These are phyloP conservation scores for Drosophila algonquin DNA, from an alignment of 2,888 invertebrate genomes.

Conservation along the genomic window DNA sequence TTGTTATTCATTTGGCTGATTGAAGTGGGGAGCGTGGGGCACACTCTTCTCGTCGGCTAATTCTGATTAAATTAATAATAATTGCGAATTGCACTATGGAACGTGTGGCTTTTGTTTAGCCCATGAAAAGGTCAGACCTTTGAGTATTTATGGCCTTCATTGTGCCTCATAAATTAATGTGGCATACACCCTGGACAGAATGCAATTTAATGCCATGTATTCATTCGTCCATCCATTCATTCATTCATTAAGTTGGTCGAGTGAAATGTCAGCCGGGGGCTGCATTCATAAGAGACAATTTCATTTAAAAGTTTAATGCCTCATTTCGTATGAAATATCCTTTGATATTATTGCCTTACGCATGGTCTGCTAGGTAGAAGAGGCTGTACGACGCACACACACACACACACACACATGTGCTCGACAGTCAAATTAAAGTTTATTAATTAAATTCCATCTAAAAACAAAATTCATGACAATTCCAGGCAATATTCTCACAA, in stretches of 20 bases:
- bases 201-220: neutral
- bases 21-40: too few species aligned
- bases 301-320: slow-evolving; percentile 22
- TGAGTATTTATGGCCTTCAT: neutral
- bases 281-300: slow-evolving; percentile 3
- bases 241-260: slow-evolving; percentile 19
- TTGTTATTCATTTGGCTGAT: neutral
- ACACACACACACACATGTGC: neutral
- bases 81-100: neutral
- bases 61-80: slow-evolving; percentile 17
- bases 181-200: slow-evolving; percentile 1
- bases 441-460: neutral
- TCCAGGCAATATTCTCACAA: neutral
- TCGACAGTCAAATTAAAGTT: neutral
- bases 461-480: neutral
- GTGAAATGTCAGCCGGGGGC: slow-evolving; percentile 2
- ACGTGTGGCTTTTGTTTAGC: slow-evolving; percentile 2
- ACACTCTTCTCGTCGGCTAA: too few species aligned
- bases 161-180: slow-evolving; percentile 23
- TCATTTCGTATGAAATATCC: slow-evolving; percentile 4
- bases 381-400: neutral
- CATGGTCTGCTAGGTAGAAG: slow-evolving; percentile 9
- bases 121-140: neutral
- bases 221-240: neutral
- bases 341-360: slow-evolving; percentile 20